phyloP scores from a whole-genome alignment of 2,113 vertebrate genomes.

The Tylochromis polylepis region DNA sequence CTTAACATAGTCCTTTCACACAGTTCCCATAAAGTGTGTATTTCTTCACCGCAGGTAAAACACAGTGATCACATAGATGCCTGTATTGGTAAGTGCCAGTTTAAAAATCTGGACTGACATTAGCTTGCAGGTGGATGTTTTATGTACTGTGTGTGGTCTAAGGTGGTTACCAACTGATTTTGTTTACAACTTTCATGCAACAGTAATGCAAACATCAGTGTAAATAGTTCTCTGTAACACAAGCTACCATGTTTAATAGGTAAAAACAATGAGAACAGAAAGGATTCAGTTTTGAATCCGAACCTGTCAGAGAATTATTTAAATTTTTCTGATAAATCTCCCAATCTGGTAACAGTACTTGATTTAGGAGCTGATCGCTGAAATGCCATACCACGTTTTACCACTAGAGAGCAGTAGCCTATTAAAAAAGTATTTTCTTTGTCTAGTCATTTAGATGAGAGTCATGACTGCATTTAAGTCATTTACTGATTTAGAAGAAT shows the following conservation, averaged over 20 bases:
- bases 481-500: not conserved
- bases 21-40: not conserved
- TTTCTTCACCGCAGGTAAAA: not conserved
- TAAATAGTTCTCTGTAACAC: not conserved
- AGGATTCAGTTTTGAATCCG: not conserved
- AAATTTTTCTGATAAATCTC: not conserved
- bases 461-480: not conserved
- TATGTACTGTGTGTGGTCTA: not conserved
- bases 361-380: not conserved
- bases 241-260: not conserved
- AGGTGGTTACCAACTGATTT: not conserved
- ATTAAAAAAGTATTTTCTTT: not conserved
- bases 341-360: not conserved
- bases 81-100: not conserved
- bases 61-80: not conserved
- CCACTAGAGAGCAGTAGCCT: constrained; percentile 54
- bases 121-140: not conserved
- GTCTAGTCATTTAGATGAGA: not conserved
- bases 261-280: not conserved
- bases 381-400: not conserved
- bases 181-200: not conserved
- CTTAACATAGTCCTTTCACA: not conserved
- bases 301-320: not conserved
- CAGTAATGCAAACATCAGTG: not conserved
- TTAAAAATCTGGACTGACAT: not conserved